Evolutionary conservation across 2,113 vertebrate species (phyloP).

Genomic region (Craseonycteris thonglongyai): DNA sequence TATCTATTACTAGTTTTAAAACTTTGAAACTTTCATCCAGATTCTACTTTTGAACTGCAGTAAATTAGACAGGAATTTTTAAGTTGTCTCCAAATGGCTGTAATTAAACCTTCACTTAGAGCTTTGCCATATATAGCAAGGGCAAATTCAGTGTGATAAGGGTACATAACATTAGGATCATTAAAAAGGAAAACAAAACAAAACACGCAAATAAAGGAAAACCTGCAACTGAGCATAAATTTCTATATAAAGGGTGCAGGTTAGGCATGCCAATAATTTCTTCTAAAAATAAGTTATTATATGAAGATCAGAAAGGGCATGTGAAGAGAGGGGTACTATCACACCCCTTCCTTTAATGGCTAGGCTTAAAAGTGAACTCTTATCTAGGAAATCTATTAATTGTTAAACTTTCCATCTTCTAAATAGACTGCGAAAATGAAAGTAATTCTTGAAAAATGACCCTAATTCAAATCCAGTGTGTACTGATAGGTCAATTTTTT

Average conservation of each 20-base stretch:
- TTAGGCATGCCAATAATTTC: constrained; percentile 60
- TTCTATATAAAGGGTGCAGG: constrained; percentile 54
- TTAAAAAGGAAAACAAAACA: constrained; percentile 21
- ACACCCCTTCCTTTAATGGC: background rate
- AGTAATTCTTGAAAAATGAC: constrained; percentile 28
- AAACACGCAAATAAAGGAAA: too few species aligned
- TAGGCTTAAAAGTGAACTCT: constrained; percentile 42
- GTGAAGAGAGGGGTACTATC: background rate
- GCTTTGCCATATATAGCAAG: constrained; percentile 68
- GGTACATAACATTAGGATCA: constrained; percentile 63
- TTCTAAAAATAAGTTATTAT: constrained; percentile 60
- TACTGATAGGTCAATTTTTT: background rate
- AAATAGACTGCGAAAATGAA: constrained; percentile 51
- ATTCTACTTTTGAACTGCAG: constrained; percentile 73
- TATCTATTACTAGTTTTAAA: constrained; percentile 69
- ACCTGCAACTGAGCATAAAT: constrained; percentile 67
- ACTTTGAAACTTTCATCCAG: constrained; percentile 64
- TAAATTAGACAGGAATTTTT: constrained; percentile 81
- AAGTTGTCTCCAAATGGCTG: constrained; percentile 78
- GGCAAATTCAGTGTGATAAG: constrained; percentile 72
- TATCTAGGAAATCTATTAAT: constrained; percentile 21
- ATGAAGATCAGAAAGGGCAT: constrained; percentile 40
- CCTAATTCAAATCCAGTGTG: background rate
- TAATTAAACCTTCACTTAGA: constrained; percentile 79
- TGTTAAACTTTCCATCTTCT: constrained; percentile 43